phyloP scores from a whole-genome alignment of 2,888 invertebrate species.

The Eupelmus urozonus region DNA sequence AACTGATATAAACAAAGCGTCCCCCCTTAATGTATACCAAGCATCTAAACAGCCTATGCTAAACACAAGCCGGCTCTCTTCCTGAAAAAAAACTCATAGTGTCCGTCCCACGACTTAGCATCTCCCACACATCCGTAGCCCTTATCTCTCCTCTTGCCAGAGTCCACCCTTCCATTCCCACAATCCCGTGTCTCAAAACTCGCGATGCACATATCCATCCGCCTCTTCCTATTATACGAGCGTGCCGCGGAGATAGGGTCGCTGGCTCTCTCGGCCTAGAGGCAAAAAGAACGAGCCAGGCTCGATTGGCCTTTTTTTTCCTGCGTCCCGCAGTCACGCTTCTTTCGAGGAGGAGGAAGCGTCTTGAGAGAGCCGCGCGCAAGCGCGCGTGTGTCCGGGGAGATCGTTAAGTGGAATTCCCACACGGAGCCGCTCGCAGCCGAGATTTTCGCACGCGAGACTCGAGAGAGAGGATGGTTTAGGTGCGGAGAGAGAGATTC shows the following conservation, averaged over 20 bases:
- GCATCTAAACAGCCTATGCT: too few relatives aligned
- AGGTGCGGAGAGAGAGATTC: neutral
- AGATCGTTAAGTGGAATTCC: slow-evolving; percentile 47
- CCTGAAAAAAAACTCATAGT: too few relatives aligned
- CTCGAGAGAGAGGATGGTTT: neutral
- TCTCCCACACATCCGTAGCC: too few relatives aligned
- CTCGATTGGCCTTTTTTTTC: slow-evolving; percentile 23
- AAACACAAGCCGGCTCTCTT: too few relatives aligned
- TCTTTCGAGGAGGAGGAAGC: slow-evolving; percentile 15
- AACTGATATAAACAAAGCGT: too few relatives aligned
- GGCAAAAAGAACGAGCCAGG: neutral
- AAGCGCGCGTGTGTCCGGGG: slow-evolving; percentile 8
- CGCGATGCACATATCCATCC: too few relatives aligned
- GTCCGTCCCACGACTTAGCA: too few relatives aligned
- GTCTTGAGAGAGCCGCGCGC: slow-evolving; percentile 5
- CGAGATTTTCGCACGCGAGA: slow-evolving; percentile 9
- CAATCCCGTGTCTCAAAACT: too few relatives aligned
- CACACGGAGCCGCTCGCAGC: neutral
- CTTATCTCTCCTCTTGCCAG: too few relatives aligned
- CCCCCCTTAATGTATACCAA: too few relatives aligned
- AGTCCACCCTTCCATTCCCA: too few relatives aligned
- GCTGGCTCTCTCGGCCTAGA: neutral
- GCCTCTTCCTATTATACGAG: neutral
- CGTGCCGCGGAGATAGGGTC: too few relatives aligned
- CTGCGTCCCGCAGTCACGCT: slow-evolving; percentile 17